Percentiles rank a stretch among this genome's conserved stretches.
phyloP scores from a whole-genome alignment of 2,113 vertebrate genomes.

The Lynx canadensis region DNA sequence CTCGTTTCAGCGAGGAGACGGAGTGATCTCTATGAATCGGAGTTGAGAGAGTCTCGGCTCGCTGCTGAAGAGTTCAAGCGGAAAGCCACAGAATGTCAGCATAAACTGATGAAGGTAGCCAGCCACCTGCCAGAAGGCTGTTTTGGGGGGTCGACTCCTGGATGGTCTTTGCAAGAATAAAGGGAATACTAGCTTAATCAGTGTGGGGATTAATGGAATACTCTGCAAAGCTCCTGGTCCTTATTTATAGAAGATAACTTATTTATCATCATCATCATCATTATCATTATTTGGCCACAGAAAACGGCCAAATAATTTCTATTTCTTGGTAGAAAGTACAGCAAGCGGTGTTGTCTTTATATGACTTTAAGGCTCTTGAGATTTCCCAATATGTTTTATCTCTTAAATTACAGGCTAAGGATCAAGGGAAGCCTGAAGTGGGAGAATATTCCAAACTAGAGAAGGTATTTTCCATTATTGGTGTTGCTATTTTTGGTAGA shows the following conservation, averaged over 20 bases:
- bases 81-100: slow-evolving; percentile 95
- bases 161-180: background rate
- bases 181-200: background rate
- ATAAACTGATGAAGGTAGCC: slow-evolving; percentile 95
- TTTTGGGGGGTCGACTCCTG: background rate
- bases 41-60: slow-evolving; percentile 95
- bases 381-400: slow-evolving; percentile 47
- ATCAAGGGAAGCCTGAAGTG: slow-evolving; percentile 95
- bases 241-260: background rate
- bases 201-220: background rate
- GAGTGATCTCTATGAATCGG: slow-evolving; percentile 96
- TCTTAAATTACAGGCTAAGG: slow-evolving; percentile 92
- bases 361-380: slow-evolving; percentile 4
- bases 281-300: background rate
- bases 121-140: background rate
- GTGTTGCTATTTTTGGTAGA: background rate
- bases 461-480: slow-evolving; percentile 89
- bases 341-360: background rate
- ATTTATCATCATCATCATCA: background rate
- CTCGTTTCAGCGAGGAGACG: slow-evolving; percentile 96
- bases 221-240: slow-evolving; percentile 13
- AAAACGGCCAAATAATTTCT: background rate
- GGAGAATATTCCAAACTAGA: slow-evolving; percentile 95
- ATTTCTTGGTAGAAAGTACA: background rate
- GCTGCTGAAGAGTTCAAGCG: slow-evolving; percentile 96